Evolutionary conservation across 2,888 invertebrate species (phyloP).

Genomic region (Noctua pronuba): DNA sequence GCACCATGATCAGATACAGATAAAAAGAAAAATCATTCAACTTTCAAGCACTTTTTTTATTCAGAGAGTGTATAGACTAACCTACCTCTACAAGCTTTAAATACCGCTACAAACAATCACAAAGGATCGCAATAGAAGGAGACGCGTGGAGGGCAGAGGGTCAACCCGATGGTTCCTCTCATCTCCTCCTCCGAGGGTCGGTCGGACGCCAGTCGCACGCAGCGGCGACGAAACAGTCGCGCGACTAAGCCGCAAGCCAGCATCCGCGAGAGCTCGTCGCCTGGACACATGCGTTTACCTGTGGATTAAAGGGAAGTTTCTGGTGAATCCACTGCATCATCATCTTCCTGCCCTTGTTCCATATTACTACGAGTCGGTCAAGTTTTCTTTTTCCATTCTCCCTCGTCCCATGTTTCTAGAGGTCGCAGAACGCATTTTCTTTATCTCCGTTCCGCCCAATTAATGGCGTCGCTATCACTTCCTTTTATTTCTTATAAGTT

Average conservation of each 20-base stretch:
- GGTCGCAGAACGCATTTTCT: too few species aligned
- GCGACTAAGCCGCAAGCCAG: conserved; percentile 92
- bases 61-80: background rate
- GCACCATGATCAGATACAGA: too few species aligned
- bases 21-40: background rate
- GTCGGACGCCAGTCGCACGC: conserved; percentile 90
- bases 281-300: conserved; percentile 96
- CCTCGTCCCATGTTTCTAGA: background rate
- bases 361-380: background rate
- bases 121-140: conserved; percentile 79
- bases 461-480: background rate
- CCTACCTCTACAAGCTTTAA: background rate
- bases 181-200: conserved; percentile 87
- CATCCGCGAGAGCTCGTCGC: conserved; percentile 95
- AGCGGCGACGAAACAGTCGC: conserved; percentile 92
- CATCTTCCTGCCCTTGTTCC: background rate
- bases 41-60: conserved; percentile 10
- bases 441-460: background rate
- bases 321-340: background rate
- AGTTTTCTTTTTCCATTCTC: background rate
- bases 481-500: background rate
- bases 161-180: conserved; percentile 94
- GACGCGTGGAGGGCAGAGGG: conserved; percentile 92
- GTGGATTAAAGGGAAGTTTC: conserved; percentile 51
- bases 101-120: conserved; percentile 47